Conservation (phyloP, 2,888 invertebrate species). For the Fragum sueziense region DNA sequence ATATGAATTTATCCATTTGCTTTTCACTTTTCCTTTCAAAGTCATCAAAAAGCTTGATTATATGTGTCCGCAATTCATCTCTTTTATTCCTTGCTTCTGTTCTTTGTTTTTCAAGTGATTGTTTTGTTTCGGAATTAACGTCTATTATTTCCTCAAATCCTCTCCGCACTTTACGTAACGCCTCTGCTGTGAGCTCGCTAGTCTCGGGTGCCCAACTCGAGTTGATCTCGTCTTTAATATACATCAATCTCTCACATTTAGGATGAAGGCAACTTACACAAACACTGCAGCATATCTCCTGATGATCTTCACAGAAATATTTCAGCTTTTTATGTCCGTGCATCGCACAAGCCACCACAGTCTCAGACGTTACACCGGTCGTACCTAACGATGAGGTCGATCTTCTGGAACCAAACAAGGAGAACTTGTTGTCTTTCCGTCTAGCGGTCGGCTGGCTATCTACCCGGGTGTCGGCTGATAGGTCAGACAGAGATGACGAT, state of each 20-base stretch:
- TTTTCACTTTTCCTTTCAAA: conserved; percentile 49
- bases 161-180: conserved; percentile 33
- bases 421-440: conserved; percentile 10
- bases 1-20: conserved; percentile 46
- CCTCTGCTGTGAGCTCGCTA: conserved; percentile 32
- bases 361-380: neutral
- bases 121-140: conserved; percentile 27
- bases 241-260: conserved; percentile 55
- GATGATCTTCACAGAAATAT: conserved; percentile 60
- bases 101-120: conserved; percentile 38
- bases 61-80: conserved; percentile 23
- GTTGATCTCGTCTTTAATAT: conserved; percentile 54
- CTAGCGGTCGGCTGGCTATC: neutral
- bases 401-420: conserved; percentile 20
- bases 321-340: conserved; percentile 59
- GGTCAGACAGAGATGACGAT: neutral
- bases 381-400: conserved; percentile 7
- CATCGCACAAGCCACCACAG: conserved; percentile 36
- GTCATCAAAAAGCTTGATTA: conserved; percentile 49
- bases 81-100: conserved; percentile 34
- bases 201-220: conserved; percentile 32
- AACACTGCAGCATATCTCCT: conserved; percentile 59
- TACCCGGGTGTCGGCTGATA: neutral
- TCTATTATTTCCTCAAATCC: conserved; percentile 54
- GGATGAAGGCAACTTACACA: conserved; percentile 55